A percentile compares a stretch with the other conserved stretches of the same genome.
Conservation (phyloP, 2,113 vertebrate species). For the Chauna torquata region DNA sequence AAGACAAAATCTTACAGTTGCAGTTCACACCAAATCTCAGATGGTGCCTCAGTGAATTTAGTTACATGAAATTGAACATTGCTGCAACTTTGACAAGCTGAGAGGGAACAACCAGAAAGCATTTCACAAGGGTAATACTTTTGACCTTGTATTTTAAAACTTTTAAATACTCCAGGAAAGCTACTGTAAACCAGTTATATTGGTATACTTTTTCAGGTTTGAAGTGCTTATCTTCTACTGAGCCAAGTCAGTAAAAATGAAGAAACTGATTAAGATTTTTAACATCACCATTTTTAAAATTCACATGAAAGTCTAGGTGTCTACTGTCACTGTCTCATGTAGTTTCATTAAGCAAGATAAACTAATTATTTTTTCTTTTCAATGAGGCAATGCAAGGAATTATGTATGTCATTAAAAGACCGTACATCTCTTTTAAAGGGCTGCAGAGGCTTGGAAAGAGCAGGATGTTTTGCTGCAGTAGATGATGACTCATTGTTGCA, state of each 20-base stretch:
- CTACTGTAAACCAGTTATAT: not conserved
- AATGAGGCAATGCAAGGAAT: not conserved
- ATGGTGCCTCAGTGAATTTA: not conserved
- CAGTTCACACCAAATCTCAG: not conserved
- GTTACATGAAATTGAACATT: not conserved
- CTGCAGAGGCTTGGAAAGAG: constrained; percentile 41
- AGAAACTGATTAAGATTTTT: not conserved
- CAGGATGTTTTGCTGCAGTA: constrained; percentile 64
- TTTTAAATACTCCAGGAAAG: not conserved
- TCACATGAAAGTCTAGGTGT: not conserved
- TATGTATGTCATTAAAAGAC: constrained; percentile 15
- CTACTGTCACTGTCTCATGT: not conserved
- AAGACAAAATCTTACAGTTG: not conserved
- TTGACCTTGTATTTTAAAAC: not conserved
- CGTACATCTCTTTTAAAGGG: not conserved
- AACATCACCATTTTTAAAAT: not conserved
- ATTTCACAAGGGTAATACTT: not conserved
- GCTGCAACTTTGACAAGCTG: not conserved
- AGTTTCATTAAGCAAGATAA: constrained; percentile 35
- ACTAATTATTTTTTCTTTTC: not conserved
- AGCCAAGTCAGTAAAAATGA: not conserved
- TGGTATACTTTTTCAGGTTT: not conserved
- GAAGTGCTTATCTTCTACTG: not conserved
- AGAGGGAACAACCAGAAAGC: not conserved
- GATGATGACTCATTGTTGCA: constrained; percentile 80